Evolutionary conservation across 2,888 invertebrate genomes (phyloP).

Genomic region (Neuroscelio doddi): DNA sequence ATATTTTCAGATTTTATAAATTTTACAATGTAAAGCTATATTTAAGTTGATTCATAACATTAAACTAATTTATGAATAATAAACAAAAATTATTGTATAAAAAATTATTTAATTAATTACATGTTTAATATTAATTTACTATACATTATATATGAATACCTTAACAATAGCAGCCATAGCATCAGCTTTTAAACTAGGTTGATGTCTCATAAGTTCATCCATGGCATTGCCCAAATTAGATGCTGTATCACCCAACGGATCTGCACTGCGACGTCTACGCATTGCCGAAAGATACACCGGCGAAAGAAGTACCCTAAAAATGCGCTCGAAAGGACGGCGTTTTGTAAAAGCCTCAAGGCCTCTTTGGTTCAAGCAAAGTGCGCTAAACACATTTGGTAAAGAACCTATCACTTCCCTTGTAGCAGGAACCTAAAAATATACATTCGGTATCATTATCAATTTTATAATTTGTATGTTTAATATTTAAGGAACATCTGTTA

Average conservation of each 20-base stretch:
- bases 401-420: slow-evolving; percentile 86
- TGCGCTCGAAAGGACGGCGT: slow-evolving; percentile 85
- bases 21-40: no score
- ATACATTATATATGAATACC: slow-evolving; percentile 59
- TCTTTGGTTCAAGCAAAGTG: slow-evolving; percentile 86
- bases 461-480: background rate
- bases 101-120: background rate
- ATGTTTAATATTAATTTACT: background rate
- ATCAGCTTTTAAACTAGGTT: slow-evolving; percentile 84
- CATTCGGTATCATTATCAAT: background rate
- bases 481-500: no score
- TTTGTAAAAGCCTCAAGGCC: slow-evolving; percentile 86
- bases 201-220: slow-evolving; percentile 92
- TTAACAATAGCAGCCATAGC: slow-evolving; percentile 87
- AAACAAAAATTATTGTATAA: no score
- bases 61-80: no score
- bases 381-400: slow-evolving; percentile 89
- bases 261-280: slow-evolving; percentile 85
- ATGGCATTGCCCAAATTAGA: slow-evolving; percentile 89
- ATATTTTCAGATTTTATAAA: no score
- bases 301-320: slow-evolving; percentile 86
- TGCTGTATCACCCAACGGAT: slow-evolving; percentile 86
- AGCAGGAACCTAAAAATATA: slow-evolving; percentile 74
- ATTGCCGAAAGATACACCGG: slow-evolving; percentile 89
- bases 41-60: no score